Evolutionary conservation across 2,113 vertebrate species (phyloP), one percentile per base, ranked within the genome.

Genomic region (Falcunculus frontatus): DNA sequence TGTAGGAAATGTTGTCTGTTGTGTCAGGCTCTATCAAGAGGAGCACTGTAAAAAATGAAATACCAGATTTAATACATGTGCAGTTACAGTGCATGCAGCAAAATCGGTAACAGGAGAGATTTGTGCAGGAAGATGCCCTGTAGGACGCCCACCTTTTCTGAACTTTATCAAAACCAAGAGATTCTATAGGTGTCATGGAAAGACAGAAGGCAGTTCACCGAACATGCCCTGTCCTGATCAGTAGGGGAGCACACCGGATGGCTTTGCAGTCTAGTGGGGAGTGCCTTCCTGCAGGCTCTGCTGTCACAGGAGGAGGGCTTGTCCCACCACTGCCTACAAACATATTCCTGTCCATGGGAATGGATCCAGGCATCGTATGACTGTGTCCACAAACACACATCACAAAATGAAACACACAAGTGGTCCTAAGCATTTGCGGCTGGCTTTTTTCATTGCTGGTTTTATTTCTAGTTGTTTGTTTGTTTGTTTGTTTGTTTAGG

Each of bases 351-450:
- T 20, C 56, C 8, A 0, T 16, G 32, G 50, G 12, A 55, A 16
- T 27, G 70, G 29, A 41, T 9, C n/a, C 1, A 2, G 20, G 11
- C 10, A 30, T 55, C 2, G 1, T 6, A 13, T 4, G 7, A 22
- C 37, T 25, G 32, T 39, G 52, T 57, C 8, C 47, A 53, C 33
- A 52, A 47, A 30, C 18, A 30, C 27, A 53, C 16, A 22, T 4
- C 16, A 23, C n/a, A 52, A 74, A 46, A n/a, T 22, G 42, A 11
- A 23, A 37, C 19, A 53, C 11, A 74, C 1, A 15, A 81, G 4
- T 23, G 25, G 2, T 52, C 7, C 15, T 15, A 47, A 26, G 42
- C 47, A 17, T 33, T 69, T 60, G 18, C 17, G 44, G 8, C 42
- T 25, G 3, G 0, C 2, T 50, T 30, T 49, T 35, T n/a, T 21